Evolutionary conservation across 2,888 invertebrate genomes (phyloP).

Genomic region (Drosophila mettleri): DNA sequence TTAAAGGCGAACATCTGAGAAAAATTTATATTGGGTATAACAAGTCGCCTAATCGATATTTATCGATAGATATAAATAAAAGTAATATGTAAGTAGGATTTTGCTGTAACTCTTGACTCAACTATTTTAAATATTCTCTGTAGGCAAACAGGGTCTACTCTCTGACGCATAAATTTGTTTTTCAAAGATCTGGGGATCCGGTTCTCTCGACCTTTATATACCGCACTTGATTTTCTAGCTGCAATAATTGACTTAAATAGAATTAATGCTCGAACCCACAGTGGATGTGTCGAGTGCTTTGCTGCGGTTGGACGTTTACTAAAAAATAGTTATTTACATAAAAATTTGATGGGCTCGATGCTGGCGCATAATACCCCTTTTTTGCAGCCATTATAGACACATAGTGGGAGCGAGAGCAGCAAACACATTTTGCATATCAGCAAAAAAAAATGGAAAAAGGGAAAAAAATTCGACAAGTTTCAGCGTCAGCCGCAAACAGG

Average conservation of each 20-base stretch:
- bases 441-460: conserved; percentile 8
- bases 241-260: not conserved
- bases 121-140: too few species aligned
- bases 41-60: too few species aligned
- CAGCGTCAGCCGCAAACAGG: conserved; percentile 59
- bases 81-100: too few species aligned
- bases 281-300: not conserved
- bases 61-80: too few species aligned
- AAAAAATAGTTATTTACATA: not conserved
- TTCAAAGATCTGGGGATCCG: too few species aligned
- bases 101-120: too few species aligned
- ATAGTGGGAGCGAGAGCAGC: not conserved
- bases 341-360: not conserved
- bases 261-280: not conserved
- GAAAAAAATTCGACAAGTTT: conserved; percentile 2
- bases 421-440: conserved; percentile 33
- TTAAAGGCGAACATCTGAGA: not conserved
- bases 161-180: too few species aligned
- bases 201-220: not conserved
- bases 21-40: too few species aligned
- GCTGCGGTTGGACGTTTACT: not conserved
- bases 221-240: not conserved
- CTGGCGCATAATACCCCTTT: not conserved
- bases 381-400: not conserved
- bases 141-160: too few species aligned